Conservation (phyloP, 2,113 vertebrate species). For the Otocyon megalotis region DNA sequence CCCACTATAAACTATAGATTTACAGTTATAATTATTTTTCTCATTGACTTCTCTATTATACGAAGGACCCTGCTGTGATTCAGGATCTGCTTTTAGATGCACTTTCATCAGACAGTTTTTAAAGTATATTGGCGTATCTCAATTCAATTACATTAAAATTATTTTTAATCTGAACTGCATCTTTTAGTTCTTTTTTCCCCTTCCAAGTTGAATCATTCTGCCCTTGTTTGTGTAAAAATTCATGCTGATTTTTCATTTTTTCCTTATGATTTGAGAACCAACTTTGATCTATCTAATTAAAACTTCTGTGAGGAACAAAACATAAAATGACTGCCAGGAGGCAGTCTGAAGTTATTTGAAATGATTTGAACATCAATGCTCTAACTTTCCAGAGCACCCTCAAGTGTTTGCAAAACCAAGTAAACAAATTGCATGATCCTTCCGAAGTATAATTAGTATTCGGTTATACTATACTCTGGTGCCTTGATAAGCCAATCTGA, state of each 20-base stretch:
- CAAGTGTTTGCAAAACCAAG: conserved; percentile 76
- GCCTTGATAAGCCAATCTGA: not conserved
- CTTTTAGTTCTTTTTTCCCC: not conserved
- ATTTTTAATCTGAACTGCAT: conserved; percentile 56
- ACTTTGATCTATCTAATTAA: conserved; percentile 86
- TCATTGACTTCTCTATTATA: conserved; percentile 49
- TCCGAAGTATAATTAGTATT: conserved; percentile 21
- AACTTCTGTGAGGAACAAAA: conserved; percentile 83
- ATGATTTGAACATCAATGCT: conserved; percentile 79
- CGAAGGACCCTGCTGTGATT: not conserved
- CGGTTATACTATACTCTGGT: not conserved
- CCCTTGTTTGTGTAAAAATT: conserved; percentile 68
- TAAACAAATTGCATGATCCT: conserved; percentile 75
- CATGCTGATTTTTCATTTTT: conserved; percentile 64
- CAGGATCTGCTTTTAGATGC: conserved; percentile 57
- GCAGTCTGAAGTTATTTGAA: conserved; percentile 69
- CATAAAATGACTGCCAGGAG: conserved; percentile 79
- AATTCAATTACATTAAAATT: conserved; percentile 67
- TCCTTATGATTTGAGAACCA: conserved; percentile 78
- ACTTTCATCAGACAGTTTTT: conserved; percentile 40
- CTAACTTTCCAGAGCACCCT: conserved; percentile 65
- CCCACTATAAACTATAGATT: not conserved
- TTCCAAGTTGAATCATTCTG: conserved; percentile 52
- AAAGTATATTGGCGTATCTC: conserved; percentile 67
- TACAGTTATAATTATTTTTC: conserved; percentile 60